These are phyloP conservation scores for Carollia perspicillata DNA, from an alignment of 2,113 vertebrate genomes.

Conservation along the genomic window DNA sequence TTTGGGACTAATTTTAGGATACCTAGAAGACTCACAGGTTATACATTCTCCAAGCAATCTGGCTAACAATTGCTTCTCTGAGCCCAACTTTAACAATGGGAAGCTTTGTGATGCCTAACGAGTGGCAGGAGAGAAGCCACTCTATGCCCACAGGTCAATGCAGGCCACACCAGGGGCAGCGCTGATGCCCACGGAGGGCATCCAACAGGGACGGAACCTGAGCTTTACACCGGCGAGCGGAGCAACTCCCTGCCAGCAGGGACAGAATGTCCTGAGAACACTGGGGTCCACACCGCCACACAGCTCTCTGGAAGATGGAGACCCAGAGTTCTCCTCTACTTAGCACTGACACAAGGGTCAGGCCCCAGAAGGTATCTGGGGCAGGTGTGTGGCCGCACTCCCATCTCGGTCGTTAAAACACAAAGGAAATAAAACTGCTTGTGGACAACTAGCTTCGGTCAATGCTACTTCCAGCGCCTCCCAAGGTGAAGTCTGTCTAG, in stretches of 20 bases:
- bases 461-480: not conserved
- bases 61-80: not conserved
- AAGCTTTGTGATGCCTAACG: not conserved
- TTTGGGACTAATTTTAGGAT: not conserved
- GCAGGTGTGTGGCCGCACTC: not conserved
- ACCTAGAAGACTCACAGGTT: not conserved
- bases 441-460: not conserved
- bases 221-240: not conserved
- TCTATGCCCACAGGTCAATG: not conserved
- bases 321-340: not conserved
- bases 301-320: not conserved
- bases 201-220: not conserved
- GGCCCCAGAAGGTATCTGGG: not conserved
- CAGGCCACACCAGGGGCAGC: not conserved
- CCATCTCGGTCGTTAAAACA: not conserved
- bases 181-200: not conserved
- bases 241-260: not conserved
- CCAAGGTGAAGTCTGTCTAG: not conserved
- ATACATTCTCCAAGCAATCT: not conserved
- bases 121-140: not conserved
- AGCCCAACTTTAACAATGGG: not conserved
- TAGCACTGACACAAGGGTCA: not conserved
- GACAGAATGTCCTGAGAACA: not conserved
- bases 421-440: not conserved
- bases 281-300: not conserved